Percentiles rank a stretch among this genome's conserved stretches.
These are phyloP conservation scores for Eurystomus gularis DNA, from an alignment of 2,113 vertebrate species.

Conservation along the genomic window DNA sequence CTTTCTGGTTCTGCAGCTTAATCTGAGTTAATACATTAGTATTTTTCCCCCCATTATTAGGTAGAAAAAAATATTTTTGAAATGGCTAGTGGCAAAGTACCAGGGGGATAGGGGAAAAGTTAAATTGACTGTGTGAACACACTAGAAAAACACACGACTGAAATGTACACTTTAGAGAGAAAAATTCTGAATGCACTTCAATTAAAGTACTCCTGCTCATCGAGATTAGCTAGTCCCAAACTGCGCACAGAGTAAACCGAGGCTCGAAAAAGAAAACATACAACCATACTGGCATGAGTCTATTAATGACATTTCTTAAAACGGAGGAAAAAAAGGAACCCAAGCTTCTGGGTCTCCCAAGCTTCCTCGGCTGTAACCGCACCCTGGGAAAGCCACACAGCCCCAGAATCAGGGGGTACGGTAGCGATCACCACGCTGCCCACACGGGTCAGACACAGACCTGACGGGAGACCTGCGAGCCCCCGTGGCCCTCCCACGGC, in stretches of 20 bases:
- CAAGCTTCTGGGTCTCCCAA: neutral
- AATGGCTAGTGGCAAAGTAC: neutral
- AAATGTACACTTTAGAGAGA: neutral
- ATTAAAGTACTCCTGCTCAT: neutral
- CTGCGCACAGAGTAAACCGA: neutral
- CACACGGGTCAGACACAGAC: neutral
- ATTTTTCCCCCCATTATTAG: neutral
- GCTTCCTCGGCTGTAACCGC: neutral
- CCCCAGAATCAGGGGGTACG: neutral
- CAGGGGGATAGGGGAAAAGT: neutral
- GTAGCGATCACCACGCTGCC: accelerated
- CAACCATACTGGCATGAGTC: too few species aligned
- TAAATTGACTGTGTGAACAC: neutral
- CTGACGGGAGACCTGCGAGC: neutral
- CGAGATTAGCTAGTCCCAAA: neutral
- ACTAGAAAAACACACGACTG: accelerated
- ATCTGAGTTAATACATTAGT: neutral
- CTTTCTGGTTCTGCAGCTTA: neutral
- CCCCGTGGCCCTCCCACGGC: neutral
- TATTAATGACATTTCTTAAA: neutral
- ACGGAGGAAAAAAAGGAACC: neutral
- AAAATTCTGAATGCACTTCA: neutral
- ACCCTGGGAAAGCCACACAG: neutral
- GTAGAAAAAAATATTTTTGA: neutral
- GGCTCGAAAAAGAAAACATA: neutral